Conservation (phyloP, 2,888 invertebrate species). For the Harpagoxenus sublaevis region DNA sequence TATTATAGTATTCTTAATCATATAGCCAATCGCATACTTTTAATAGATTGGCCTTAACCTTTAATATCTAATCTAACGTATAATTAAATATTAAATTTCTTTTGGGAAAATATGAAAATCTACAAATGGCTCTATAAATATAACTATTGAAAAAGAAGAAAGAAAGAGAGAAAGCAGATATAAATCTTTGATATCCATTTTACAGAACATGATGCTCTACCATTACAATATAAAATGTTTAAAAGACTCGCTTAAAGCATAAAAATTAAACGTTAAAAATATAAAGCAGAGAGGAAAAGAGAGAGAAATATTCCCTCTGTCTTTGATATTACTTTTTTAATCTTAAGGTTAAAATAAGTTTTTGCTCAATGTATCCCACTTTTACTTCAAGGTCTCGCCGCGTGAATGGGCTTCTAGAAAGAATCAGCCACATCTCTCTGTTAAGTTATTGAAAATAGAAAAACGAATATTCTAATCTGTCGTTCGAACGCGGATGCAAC, state of each 20-base stretch:
- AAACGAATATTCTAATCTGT: slow-evolving; percentile 23
- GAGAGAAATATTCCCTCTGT: not conserved
- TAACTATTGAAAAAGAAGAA: not conserved
- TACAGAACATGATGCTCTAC: not conserved
- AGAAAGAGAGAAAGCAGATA: no score
- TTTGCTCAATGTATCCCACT: not conserved
- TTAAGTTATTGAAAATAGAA: slow-evolving; percentile 26
- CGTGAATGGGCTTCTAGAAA: not conserved
- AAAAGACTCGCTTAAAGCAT: not conserved
- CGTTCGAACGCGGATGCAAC: not conserved
- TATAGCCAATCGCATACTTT: not conserved
- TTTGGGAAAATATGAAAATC: not conserved
- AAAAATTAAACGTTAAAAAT: not conserved
- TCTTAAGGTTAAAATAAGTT: not conserved
- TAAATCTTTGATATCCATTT: not conserved
- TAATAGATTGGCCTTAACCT: not conserved
- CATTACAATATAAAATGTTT: not conserved
- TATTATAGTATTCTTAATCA: not conserved
- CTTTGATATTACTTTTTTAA: not conserved
- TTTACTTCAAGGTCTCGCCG: not conserved
- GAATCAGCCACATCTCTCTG: not conserved
- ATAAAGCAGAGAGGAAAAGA: not conserved
- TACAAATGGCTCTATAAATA: not conserved
- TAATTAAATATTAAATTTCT: not conserved
- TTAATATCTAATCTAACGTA: not conserved